Evolutionary conservation across 23 tunicate genomes (phyloP).

Genomic region (Pegea sp.): DNA sequence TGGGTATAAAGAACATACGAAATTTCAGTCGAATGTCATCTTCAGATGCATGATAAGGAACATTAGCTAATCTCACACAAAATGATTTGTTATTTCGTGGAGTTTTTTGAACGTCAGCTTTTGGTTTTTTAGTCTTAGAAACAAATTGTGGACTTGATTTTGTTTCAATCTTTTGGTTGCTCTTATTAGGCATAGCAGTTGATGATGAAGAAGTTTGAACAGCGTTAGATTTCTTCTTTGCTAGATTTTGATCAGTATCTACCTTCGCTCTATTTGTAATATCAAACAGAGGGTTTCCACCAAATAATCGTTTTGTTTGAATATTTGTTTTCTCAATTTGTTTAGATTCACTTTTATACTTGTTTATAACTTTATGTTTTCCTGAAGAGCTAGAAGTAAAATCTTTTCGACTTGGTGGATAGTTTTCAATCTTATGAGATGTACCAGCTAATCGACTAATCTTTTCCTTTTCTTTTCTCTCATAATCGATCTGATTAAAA

Average conservation of each 20-base stretch:
- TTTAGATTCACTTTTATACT: conserved; percentile 2
- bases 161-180: conserved; percentile 12
- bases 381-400: not conserved
- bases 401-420: too few species aligned
- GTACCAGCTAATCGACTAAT: not conserved
- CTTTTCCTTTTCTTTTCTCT: conserved; percentile 1
- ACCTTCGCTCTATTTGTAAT: too few species aligned
- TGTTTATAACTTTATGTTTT: conserved; percentile 1
- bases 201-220: not conserved
- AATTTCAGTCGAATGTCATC: conserved; percentile 24
- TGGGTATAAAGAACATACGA: conserved; percentile 8
- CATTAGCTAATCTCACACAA: conserved; percentile 47
- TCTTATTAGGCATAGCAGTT: conserved; percentile 3
- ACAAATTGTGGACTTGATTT: too few species aligned
- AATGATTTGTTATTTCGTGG: too few species aligned
- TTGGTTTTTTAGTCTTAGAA: not conserved
- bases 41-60: conserved; percentile 33
- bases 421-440: not conserved
- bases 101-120: not conserved
- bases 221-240: too few species aligned
- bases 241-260: too few species aligned
- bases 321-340: too few species aligned
- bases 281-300: too few species aligned
- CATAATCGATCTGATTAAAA: conserved; percentile 1
- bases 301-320: too few species aligned